phyloP scores from a whole-genome alignment of 2,113 vertebrate species.

The Campylorhamphus procurvoides region DNA sequence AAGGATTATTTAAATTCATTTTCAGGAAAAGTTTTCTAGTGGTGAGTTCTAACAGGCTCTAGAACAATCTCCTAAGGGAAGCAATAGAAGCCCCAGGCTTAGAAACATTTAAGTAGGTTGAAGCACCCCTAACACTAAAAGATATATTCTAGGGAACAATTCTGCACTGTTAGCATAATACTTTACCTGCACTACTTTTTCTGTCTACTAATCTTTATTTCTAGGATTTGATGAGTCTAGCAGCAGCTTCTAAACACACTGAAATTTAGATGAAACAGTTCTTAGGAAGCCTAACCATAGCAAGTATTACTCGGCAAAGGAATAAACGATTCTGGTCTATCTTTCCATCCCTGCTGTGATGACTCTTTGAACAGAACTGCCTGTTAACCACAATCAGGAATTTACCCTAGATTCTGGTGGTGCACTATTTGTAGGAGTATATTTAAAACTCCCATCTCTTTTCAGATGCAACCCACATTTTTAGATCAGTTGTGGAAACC shows the following conservation, averaged over 20 bases:
- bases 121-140: not conserved
- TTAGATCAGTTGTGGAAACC: not conserved
- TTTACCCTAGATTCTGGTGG: not conserved
- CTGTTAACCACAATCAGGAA: not conserved
- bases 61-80: conserved; percentile 1
- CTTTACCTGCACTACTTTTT: not conserved
- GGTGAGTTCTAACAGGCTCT: not conserved
- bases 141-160: not conserved
- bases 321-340: not conserved
- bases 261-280: not conserved
- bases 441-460: not conserved
- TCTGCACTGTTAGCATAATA: not conserved
- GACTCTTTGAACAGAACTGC: not conserved
- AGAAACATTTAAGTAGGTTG: conserved; percentile 13
- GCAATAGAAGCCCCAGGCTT: conserved; percentile 15
- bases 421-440: not conserved
- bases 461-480: not conserved
- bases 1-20: conserved; percentile 18
- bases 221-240: not conserved
- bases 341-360: not conserved
- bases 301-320: not conserved
- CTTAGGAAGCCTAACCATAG: not conserved
- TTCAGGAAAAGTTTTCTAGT: conserved; percentile 18
- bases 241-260: not conserved
- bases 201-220: not conserved